Base-by-base conservation (phyloP, 2,888 invertebrate genomes). In the Xestia sexstrigata region DNA sequence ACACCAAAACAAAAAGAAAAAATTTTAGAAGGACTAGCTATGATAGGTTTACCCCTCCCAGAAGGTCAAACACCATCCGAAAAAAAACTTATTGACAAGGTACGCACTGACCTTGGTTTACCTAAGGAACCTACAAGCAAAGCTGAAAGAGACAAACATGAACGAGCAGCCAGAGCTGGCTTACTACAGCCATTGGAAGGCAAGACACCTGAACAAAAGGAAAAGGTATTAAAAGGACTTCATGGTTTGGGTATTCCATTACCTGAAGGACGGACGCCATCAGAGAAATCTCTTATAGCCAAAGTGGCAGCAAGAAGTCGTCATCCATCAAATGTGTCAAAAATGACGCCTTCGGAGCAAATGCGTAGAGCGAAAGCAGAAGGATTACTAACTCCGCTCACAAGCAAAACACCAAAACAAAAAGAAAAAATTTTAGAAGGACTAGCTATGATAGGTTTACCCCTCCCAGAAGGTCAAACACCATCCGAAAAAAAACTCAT, bases 41-140 rank as follows among this genome's bases (percentile, higher is more conserved):
- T 67, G 30, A 42, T 62, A 13, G 91, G 91, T 0, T 63, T 92
- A 0, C 88, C 90, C 0, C 73, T 92, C 0, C 91, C 91, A 4
- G 87, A 89, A 66, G 89, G 79, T 0, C 82, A 90, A 84, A 87
- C 89, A 0, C 23, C 85, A 3, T 91, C 92, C 0, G 91, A 93
- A 74, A 87, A 79, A 49, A 81, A 86, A 63, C 7, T 92, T 0
- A 83, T 90, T 0, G 73, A 83, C 0, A 90, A 90, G 73, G 84
- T 92, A 11, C 79, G 90, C 15, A 17, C 26, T 11, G 89, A 92
- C 4, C 42, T 90, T 35, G 91, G 90, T 0, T 23, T 91, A 42
- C 90, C 92, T 15, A 82, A 87, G 23, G 89, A 87, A 76, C 87
- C 86, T 0, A 72, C 70, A 70, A 76, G 71, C 13, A 52, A 82